Base-by-base conservation (phyloP, 2,888 invertebrate species). In the Oscheius sp. region DNA sequence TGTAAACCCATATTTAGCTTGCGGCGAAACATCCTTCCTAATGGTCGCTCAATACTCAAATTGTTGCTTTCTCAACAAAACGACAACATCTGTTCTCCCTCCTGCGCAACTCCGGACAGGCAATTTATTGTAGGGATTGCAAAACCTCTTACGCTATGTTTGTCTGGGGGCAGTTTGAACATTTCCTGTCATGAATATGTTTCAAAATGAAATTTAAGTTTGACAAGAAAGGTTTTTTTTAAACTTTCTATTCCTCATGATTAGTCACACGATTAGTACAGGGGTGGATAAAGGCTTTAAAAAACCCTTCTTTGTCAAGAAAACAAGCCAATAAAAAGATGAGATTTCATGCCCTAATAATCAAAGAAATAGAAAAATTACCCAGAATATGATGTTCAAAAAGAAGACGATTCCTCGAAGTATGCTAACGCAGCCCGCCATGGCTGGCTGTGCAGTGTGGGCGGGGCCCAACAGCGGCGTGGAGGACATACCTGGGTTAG, bases 301-400 rank as follows among this genome's bases (percentile, higher is more conserved):
- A n/a, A n/a, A n/a, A n/a, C n/a, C n/a, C n/a, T n/a, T n/a, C n/a
- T n/a, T n/a, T n/a, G n/a, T n/a, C n/a, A n/a, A n/a, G n/a, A n/a
- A n/a, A 36, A 36, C 8, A 36, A 36, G 36, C 14, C 8, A 36
- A 8, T 24, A 49, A 49, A 49, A 49, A 49, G n/a, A n/a, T n/a
- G n/a, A n/a, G n/a, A n/a, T n/a, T n/a, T n/a, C n/a, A n/a, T 41
- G 8, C 44, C 4, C 2, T 41, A 17, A 6, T n/a, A n/a, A n/a
- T n/a, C 12, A 17, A 5, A 2, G 2, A 45, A 33, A 49, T 2
- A 49, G 28, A 30, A 63, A 47, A 75, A 75, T 71, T 14, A 80
- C 79, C 80, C 80, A 80, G 66, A 80, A 78, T 2, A 77, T 45
- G 26, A 80, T 68, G 50, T 78, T 80, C 59, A 80, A 74, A 49